Conservation (phyloP, 1,140 invertebrate genomes). For the Cepaea nemoralis region DNA sequence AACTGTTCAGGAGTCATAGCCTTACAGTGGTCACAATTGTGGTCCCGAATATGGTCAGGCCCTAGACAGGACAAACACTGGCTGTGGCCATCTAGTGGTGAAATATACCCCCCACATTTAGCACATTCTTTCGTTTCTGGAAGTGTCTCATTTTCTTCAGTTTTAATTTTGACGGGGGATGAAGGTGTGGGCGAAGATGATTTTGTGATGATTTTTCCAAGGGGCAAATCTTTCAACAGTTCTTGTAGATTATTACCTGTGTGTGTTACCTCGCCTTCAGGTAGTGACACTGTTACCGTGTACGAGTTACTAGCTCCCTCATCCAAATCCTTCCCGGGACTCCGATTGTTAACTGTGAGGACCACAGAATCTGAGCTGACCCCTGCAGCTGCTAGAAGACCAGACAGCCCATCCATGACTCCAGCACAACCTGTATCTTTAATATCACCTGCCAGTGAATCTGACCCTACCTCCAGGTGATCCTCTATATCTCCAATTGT, state of each 20-base stretch:
- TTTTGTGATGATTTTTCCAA: slow-evolving; percentile 29
- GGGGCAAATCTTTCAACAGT: slow-evolving; percentile 27
- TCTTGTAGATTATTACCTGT: slow-evolving; percentile 35
- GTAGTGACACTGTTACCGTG: slow-evolving; percentile 33
- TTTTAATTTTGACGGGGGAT: slow-evolving; percentile 22
- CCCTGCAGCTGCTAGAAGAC: slow-evolving; percentile 32
- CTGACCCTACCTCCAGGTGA: neutral
- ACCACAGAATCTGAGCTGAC: slow-evolving; percentile 36
- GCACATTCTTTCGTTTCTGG: slow-evolving; percentile 15
- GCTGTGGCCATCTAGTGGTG: slow-evolving; percentile 32
- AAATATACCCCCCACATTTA: slow-evolving; percentile 36
- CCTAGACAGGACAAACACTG: slow-evolving; percentile 33
- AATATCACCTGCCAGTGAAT: neutral
- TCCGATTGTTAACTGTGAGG: slow-evolving; percentile 24
- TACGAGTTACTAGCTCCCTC: slow-evolving; percentile 10
- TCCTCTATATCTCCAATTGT: slow-evolving; percentile 21
- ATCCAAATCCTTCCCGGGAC: neutral
- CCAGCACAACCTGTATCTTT: neutral
- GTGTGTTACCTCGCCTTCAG: slow-evolving; percentile 30
- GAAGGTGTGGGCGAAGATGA: neutral
- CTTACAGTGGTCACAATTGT: slow-evolving; percentile 27
- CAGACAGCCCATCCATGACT: slow-evolving; percentile 24
- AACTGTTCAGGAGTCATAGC: slow-evolving; percentile 33
- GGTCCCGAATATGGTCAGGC: slow-evolving; percentile 26
- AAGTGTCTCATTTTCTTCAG: neutral